A percentile compares a stretch with the other conserved stretches of the same genome.
These are phyloP conservation scores for Rhinogobius similis DNA, from an alignment of 2,113 vertebrate species.

Conservation along the genomic window DNA sequence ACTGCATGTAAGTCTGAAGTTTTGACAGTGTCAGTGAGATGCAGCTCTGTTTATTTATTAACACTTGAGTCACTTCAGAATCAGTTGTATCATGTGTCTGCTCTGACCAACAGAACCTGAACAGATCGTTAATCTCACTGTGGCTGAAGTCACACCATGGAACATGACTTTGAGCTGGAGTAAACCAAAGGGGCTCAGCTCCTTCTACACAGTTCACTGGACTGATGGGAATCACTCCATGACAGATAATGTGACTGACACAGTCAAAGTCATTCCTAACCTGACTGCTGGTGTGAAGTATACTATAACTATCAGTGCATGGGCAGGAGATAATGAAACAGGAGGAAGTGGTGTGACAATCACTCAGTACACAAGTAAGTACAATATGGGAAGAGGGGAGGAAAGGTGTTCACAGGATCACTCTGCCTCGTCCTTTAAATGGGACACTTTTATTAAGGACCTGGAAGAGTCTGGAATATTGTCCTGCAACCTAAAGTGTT, in stretches of 20 bases:
- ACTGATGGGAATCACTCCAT: neutral
- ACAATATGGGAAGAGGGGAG: too few species aligned
- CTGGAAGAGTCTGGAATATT: too few species aligned
- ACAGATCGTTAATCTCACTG: neutral
- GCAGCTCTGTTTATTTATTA: too few species aligned
- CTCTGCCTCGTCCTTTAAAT: too few species aligned
- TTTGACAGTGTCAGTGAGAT: too few species aligned
- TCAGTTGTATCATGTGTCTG: too few species aligned
- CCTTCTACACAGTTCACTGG: conserved; percentile 26
- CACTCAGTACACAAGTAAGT: conserved; percentile 11
- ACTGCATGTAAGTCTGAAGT: too few species aligned
- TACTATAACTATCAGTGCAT: neutral
- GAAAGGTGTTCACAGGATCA: too few species aligned
- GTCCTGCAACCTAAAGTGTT: too few species aligned
- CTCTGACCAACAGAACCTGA: neutral
- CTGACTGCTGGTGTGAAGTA: conserved; percentile 35
- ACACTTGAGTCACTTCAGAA: too few species aligned
- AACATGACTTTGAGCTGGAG: conserved; percentile 33
- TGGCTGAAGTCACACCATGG: conserved; percentile 18
- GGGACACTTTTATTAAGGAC: too few species aligned
- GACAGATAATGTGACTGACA: neutral
- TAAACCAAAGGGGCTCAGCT: conserved; percentile 29
- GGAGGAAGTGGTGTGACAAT: neutral
- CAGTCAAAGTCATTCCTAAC: conserved; percentile 2
- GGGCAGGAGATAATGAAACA: conserved; percentile 9